These are phyloP conservation scores for Alexandromys fortis DNA, from an alignment of 2,113 vertebrate genomes.

Conservation along the genomic window DNA sequence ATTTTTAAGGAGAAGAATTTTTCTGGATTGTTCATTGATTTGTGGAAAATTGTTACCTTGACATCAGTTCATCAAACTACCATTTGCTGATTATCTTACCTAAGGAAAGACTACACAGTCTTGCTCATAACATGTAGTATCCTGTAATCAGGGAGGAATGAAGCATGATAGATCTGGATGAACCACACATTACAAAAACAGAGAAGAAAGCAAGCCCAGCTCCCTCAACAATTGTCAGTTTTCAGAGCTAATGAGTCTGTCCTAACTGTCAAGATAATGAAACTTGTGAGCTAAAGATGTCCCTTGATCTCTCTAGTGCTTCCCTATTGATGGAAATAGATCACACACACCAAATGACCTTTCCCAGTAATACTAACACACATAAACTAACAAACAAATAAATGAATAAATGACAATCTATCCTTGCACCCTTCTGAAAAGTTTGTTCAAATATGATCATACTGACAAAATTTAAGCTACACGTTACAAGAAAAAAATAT, in stretches of 20 bases:
- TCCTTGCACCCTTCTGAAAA: background rate
- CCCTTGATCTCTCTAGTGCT: no score
- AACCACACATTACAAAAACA: background rate
- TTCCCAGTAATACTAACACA: background rate
- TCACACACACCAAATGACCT: no score
- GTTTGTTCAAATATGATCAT: background rate
- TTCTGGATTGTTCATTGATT: background rate
- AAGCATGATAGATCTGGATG: background rate
- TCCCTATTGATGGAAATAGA: background rate
- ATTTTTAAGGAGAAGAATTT: background rate
- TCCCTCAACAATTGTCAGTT: no score
- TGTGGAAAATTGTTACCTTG: background rate
- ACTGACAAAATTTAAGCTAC: background rate
- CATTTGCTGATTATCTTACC: background rate
- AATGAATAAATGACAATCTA: background rate
- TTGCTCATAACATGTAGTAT: background rate
- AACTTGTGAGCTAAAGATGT: accelerated
- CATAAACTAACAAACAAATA: background rate
- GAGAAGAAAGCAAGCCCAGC: accelerated
- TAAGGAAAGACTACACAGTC: no score
- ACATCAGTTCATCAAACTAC: background rate
- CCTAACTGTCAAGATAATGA: accelerated
- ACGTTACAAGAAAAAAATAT: background rate
- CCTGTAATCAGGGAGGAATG: background rate
- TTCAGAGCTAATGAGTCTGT: background rate